Percentiles rank a stretch among this genome's conserved stretches.
These are phyloP conservation scores for Nannospalax galili DNA, from an alignment of 2,113 vertebrate genomes.

Conservation along the genomic window DNA sequence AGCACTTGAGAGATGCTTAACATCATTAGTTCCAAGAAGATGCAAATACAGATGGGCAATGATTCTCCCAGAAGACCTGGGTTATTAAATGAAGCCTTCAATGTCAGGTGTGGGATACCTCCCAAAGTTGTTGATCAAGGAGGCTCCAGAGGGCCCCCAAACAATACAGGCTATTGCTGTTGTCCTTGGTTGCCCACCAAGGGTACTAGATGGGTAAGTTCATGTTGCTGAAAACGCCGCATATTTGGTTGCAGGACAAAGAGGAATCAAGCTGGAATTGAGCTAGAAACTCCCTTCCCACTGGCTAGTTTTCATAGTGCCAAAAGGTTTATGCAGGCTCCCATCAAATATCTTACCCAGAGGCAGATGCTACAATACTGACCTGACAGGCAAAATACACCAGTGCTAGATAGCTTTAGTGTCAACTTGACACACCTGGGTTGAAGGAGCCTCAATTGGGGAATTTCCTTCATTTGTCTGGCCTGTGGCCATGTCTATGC, in stretches of 20 bases:
- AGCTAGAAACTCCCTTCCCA: background rate
- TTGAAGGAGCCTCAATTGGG: too few relatives aligned
- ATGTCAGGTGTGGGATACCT: background rate
- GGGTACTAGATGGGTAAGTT: background rate
- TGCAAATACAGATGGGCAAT: background rate
- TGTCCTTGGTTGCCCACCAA: background rate
- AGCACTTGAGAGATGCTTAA: background rate
- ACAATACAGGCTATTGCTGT: background rate
- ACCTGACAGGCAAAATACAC: background rate
- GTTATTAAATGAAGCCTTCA: background rate
- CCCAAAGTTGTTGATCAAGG: background rate
- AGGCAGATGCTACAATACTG: background rate
- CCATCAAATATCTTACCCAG: background rate
- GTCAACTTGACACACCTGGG: too few relatives aligned
- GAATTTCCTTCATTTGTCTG: too few relatives aligned
- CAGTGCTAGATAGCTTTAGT: too few relatives aligned
- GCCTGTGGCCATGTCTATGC: too few relatives aligned
- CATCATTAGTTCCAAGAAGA: constrained; percentile 20
- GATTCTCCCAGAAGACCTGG: background rate
- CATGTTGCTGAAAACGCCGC: background rate
- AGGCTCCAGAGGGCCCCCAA: background rate
- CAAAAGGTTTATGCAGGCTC: background rate
- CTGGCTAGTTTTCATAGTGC: background rate
- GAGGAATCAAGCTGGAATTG: background rate
- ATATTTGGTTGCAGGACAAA: too few relatives aligned